phyloP scores from a whole-genome alignment of 2,113 vertebrate species.

The Zosterops japonicus region DNA sequence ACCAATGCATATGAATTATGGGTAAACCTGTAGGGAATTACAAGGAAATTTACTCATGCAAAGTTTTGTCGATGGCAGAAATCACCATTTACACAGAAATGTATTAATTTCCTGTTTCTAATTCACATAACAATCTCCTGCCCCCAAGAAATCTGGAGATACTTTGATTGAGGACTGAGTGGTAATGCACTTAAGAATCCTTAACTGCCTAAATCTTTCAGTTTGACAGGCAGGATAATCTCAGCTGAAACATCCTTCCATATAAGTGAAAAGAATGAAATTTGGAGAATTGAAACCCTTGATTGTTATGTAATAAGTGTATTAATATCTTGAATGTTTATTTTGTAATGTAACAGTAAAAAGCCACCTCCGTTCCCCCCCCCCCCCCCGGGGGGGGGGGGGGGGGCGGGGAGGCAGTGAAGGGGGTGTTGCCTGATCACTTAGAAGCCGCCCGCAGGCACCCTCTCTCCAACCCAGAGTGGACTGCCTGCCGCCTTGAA shows the following conservation, averaged over 20 bases:
- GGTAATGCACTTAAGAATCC: background rate
- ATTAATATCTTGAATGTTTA: too few relatives aligned
- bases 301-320: too few relatives aligned
- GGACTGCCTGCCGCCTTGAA: too few relatives aligned
- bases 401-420: too few relatives aligned
- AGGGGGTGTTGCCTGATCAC: too few relatives aligned
- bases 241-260: background rate
- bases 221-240: background rate
- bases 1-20: background rate
- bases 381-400: too few relatives aligned
- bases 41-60: background rate
- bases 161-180: background rate
- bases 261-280: too few relatives aligned
- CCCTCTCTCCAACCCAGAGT: too few relatives aligned
- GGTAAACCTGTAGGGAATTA: background rate
- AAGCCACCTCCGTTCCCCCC: too few relatives aligned
- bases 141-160: background rate
- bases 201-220: background rate
- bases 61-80: background rate
- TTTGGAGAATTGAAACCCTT: too few relatives aligned
- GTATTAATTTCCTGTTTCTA: background rate
- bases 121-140: background rate
- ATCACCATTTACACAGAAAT: background rate
- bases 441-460: too few relatives aligned
- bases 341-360: too few relatives aligned